Evolutionary conservation across 2,888 invertebrate species (phyloP), one percentile per base, ranked within the genome.

Genomic region (Yponomeuta sedellus): DNA sequence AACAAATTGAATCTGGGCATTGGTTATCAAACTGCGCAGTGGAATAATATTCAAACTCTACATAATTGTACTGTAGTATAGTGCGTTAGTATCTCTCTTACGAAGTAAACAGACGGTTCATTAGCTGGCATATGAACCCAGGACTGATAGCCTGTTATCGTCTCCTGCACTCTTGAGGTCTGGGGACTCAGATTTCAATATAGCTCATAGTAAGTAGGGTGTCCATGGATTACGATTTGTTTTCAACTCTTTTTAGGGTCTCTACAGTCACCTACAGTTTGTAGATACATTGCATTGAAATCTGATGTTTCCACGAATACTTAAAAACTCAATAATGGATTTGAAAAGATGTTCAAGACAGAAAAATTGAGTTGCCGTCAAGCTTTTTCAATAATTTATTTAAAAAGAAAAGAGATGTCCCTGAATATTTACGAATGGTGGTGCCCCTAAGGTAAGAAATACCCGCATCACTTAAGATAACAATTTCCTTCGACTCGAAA

Each of bases 101-200:
- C 74, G 75, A 80, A 83, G 88, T 88, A 87, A 88, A 86, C 88
- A 87, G 79, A 72, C 79, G 75, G 89, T 87, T 88, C 88, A 84
- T 86, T 86, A 88, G 87, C 90, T 90, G 90, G 86, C 89, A 82
- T 77, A 80, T 88, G 89, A 86, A 85, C 67, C 63, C 88, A 77
- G 72, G 71, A 64, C 67, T 74, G 87, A 88, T 87, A 88, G 79
- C 75, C 81, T 74, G 80, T 86, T 89, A 89, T 89, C 88, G 84
- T 78, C 73, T 83, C 74, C 75, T 82, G 86, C 85, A 82, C 85
- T 83, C 81, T 70, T 70, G 76, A 80, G 81, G 83, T 82, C 86
- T 80, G 80, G 84, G 79, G 82, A 80, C 82, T 82, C 82, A 86
- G 89, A 88, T 88, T 89, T 87, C 79, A 88, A 88, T 86, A 20